phyloP scores from a whole-genome alignment of 2,888 invertebrate genomes.

The Hydroisotoma schaefferi region DNA sequence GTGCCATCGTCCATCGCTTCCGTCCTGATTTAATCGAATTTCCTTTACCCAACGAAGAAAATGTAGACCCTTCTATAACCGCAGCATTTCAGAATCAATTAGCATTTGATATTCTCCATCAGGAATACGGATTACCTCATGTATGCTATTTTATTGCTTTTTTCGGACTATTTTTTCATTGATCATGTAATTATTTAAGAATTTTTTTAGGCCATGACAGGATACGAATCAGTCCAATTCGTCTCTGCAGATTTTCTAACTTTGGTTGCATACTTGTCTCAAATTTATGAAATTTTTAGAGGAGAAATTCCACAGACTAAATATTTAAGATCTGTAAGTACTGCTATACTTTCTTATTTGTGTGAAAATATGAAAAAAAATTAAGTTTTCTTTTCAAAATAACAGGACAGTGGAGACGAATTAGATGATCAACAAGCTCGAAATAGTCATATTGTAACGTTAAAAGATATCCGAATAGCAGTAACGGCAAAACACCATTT shows the following conservation, averaged over 20 bases:
- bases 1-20: conserved; percentile 76
- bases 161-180: background rate
- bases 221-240: conserved; percentile 69
- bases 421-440: conserved; percentile 38
- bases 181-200: background rate
- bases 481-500: conserved; percentile 39
- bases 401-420: conserved; percentile 40
- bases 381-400: background rate
- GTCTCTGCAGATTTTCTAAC: conserved; percentile 69
- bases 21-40: conserved; percentile 84
- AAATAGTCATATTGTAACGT: conserved; percentile 37
- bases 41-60: conserved; percentile 62
- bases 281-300: conserved; percentile 84
- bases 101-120: conserved; percentile 81
- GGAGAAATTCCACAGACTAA: conserved; percentile 83
- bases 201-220: conserved; percentile 61
- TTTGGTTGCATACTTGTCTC: conserved; percentile 77
- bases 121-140: conserved; percentile 70
- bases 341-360: background rate
- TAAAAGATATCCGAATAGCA: conserved; percentile 31
- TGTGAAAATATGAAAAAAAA: conserved; percentile 1
- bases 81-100: conserved; percentile 66
- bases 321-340: conserved; percentile 66
- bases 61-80: conserved; percentile 53
- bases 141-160: conserved; percentile 50